Base-by-base conservation (phyloP, 35 echinoderm and acorn worm genomes). In the Holothuria glaberrima region DNA sequence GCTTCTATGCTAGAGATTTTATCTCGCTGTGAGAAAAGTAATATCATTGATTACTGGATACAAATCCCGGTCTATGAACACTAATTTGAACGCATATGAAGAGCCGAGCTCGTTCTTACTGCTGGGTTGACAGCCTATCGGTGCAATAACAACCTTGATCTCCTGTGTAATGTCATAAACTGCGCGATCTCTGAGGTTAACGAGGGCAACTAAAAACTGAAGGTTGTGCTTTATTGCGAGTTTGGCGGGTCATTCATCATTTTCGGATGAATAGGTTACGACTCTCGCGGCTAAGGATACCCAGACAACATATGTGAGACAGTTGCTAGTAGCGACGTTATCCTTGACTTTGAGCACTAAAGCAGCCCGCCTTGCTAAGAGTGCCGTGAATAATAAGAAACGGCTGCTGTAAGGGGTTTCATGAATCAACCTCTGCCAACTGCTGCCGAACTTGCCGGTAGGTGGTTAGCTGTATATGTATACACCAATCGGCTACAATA, bases 241-340 rank as follows among this genome's bases (percentile, higher is more conserved):
- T 84, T 84, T 84, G 80, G 59, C 80, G 30, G 59, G 80, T 27
- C 80, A 84, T 84, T 57, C 80, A 84, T 84, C 80, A 84, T 84
- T 64, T 59, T 59, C 54, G 59, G 80, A 84, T 84, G 80, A 84
- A 84, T 84, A 64, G 54, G 21, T 84, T 84, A 84, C 48, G 32
- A 27, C 59, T 48, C 57, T 61, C 58, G 74, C 74, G 44, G 74
- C 19, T 24, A n/a, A 22, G 74, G 41, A 48, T 50, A 24, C 41
- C 74, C 74, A 50, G 33, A 48, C 74, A 33, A 25, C 71, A 78
- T 48, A 78, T 78, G 12, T 78, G 50, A 48, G 74, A 48, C 71
- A 75, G 71, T 35, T 75, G 71, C 71, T 41, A 75, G 7, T 44
- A 35, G 71, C 31, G 34, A 75, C 62, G 28, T 65, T 65, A 65